Conservation (phyloP, 2,888 invertebrate genomes). For the Perizoma affinitatum region DNA sequence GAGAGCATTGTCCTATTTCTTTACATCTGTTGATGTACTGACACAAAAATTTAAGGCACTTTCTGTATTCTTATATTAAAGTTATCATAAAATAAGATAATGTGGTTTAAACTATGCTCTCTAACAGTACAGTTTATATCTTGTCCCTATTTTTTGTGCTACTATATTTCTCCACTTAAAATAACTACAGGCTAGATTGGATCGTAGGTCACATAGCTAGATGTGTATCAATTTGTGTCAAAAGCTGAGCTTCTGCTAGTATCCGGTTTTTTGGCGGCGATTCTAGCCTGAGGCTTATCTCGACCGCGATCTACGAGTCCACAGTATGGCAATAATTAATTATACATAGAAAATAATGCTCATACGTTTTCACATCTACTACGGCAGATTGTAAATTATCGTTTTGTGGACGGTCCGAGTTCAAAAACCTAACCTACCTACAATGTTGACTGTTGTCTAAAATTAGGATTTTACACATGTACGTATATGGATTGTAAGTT, state of each 20-base stretch:
- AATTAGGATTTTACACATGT: background rate
- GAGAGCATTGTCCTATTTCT: slow-evolving; percentile 8
- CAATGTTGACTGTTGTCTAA: too few species aligned
- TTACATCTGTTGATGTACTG: background rate
- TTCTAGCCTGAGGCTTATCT: slow-evolving; percentile 43
- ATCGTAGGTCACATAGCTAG: slow-evolving; percentile 21
- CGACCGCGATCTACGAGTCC: slow-evolving; percentile 37
- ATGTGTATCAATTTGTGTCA: slow-evolving; percentile 34
- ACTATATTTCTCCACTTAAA: slow-evolving; percentile 11
- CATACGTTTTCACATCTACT: slow-evolving; percentile 22
- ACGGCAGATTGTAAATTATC: slow-evolving; percentile 9
- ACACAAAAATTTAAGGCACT: background rate
- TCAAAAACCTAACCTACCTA: too few species aligned
- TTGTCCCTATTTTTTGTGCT: slow-evolving; percentile 18
- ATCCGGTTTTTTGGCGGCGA: slow-evolving; percentile 34
- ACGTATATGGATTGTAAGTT: slow-evolving; percentile 2
- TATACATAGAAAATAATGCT: slow-evolving; percentile 38
- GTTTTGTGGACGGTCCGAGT: too few species aligned
- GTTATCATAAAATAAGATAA: slow-evolving; percentile 1
- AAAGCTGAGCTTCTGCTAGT: slow-evolving; percentile 31
- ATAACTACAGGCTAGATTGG: slow-evolving; percentile 3
- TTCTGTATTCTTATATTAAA: slow-evolving; percentile 1
- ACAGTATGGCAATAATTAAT: slow-evolving; percentile 32
- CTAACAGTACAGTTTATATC: slow-evolving; percentile 1
- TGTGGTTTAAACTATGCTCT: slow-evolving; percentile 4